A percentile compares a stretch with the other conserved stretches of the same genome.
These are phyloP conservation scores for Xiphias gladius DNA, from an alignment of 2,113 vertebrate genomes.

Conservation along the genomic window DNA sequence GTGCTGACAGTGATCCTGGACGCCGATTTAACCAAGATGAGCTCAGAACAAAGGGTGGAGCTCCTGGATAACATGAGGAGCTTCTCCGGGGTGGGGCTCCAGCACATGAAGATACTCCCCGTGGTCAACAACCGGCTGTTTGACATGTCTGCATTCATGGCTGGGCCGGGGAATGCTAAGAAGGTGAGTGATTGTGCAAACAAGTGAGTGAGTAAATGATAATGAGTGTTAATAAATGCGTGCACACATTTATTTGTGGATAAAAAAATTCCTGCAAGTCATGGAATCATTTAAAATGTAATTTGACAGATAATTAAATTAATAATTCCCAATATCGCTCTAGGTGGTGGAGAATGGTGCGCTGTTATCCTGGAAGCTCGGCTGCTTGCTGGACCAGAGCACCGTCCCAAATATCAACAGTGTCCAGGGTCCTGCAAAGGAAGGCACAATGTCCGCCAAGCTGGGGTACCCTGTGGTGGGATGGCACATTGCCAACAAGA, in stretches of 20 bases:
- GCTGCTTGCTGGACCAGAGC: conserved; percentile 94
- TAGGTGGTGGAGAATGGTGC: conserved; percentile 96
- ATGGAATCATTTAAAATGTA: neutral
- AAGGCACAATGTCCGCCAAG: conserved; percentile 94
- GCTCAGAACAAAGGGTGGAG: conserved; percentile 90
- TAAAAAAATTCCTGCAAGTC: neutral
- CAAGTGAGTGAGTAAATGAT: neutral
- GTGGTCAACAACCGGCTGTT: conserved; percentile 98
- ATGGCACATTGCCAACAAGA: conserved; percentile 99
- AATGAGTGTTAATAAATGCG: neutral
- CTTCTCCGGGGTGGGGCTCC: conserved; percentile 92
- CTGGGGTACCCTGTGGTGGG: conserved; percentile 97
- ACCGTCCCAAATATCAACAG: conserved; percentile 92
- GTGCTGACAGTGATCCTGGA: conserved; percentile 97
- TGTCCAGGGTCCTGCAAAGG: conserved; percentile 93
- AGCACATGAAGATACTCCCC: conserved; percentile 94
- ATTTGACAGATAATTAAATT: neutral
- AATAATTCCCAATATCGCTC: neutral
- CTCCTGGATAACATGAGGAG: conserved; percentile 91
- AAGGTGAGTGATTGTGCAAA: conserved; percentile 78
- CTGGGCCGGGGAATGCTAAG: conserved; percentile 97
- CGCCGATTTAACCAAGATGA: conserved; percentile 97
- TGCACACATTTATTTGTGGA: neutral
- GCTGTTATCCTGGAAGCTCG: conserved; percentile 96
- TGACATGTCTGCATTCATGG: conserved; percentile 99